phyloP scores from a whole-genome alignment of 2,797 vertebrate genomes.

The Psittacula derbiana region DNA sequence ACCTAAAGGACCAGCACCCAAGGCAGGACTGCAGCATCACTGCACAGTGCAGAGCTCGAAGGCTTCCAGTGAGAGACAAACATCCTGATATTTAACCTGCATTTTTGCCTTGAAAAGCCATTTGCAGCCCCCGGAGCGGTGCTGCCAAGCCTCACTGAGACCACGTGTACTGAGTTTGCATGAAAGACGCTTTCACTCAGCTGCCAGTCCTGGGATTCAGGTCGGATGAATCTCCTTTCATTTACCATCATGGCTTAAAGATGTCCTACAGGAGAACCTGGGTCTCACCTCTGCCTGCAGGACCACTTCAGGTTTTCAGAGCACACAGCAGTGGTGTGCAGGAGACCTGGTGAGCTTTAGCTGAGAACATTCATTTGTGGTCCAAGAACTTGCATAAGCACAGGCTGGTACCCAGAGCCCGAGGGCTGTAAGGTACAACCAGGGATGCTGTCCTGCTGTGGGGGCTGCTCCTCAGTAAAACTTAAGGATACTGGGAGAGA shows the following conservation, averaged over 20 bases:
- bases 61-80: neutral
- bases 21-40: neutral
- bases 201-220: neutral
- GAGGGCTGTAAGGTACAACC: fast-evolving
- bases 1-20: neutral
- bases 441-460: neutral
- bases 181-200: neutral
- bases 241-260: neutral
- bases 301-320: fast-evolving
- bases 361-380: neutral
- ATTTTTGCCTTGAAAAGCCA: constrained; percentile 18
- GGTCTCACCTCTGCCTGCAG: neutral
- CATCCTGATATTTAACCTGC: neutral
- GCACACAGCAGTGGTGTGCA: fast-evolving
- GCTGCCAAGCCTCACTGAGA: neutral
- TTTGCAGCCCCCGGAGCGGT: neutral
- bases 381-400: neutral
- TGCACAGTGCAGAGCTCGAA: neutral
- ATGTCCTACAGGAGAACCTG: fast-evolving
- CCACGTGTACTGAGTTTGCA: neutral
- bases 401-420: neutral
- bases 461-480: neutral
- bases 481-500: neutral
- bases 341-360: neutral
- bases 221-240: neutral